These are phyloP conservation scores for Drosophila borborema DNA, from an alignment of 2,888 invertebrate genomes.

Conservation along the genomic window DNA sequence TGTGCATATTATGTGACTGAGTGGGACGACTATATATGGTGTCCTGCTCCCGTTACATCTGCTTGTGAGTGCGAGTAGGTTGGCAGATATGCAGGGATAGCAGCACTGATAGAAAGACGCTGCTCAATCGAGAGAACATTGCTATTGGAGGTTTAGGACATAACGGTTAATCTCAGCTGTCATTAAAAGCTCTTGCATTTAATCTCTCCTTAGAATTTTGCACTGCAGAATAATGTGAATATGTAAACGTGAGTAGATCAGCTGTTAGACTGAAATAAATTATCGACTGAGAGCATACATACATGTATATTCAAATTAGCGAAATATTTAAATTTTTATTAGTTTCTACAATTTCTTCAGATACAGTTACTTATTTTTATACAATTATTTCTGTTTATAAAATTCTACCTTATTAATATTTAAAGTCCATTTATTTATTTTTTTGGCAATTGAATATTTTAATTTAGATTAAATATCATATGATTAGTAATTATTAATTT, in stretches of 20 bases:
- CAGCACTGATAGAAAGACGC: not conserved
- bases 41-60: too few relatives aligned
- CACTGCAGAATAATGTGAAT: not conserved
- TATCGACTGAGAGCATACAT: too few relatives aligned
- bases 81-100: not conserved
- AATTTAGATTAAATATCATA: too few relatives aligned
- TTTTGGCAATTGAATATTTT: not conserved
- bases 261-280: too few relatives aligned
- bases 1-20: too few relatives aligned
- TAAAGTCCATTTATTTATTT: not conserved
- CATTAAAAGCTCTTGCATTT: not conserved
- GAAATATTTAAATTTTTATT: not conserved
- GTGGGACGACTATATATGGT: too few relatives aligned
- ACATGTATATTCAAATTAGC: not conserved
- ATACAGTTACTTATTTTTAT: too few relatives aligned
- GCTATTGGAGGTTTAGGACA: not conserved
- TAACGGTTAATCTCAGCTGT: not conserved
- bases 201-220: not conserved
- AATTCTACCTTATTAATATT: not conserved
- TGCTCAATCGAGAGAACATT: not conserved
- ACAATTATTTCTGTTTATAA: too few relatives aligned
- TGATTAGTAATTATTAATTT: too few relatives aligned
- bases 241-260: too few relatives aligned
- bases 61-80: too few relatives aligned
- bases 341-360: not conserved